phyloP scores from a whole-genome alignment of 2,888 invertebrate genomes.

The Tipula helvola region DNA sequence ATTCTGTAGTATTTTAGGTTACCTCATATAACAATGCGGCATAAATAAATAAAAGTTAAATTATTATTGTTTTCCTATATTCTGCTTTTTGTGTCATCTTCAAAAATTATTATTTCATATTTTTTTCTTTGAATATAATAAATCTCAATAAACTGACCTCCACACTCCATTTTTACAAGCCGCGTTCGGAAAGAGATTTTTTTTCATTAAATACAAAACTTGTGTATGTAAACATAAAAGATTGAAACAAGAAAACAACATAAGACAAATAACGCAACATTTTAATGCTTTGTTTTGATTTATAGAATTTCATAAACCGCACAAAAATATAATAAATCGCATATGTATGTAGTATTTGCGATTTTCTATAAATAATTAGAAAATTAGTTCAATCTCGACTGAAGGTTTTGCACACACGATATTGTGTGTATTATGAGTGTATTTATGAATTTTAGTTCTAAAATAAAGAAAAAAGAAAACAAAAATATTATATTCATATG shows the following conservation, averaged over 20 bases:
- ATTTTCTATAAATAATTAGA: constrained; percentile 4
- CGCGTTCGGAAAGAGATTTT: background rate
- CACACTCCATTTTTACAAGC: background rate
- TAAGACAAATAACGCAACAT: background rate
- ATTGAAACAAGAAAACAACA: background rate
- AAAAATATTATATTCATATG: background rate
- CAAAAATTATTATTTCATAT: background rate
- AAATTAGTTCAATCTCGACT: background rate
- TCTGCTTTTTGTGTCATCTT: background rate
- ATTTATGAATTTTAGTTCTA: background rate
- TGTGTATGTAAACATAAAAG: background rate
- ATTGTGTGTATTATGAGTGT: background rate
- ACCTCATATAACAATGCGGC: background rate
- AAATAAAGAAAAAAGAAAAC: background rate
- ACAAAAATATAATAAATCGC: background rate
- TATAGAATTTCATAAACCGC: background rate
- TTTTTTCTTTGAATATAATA: background rate
- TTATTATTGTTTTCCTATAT: background rate
- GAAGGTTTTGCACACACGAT: background rate
- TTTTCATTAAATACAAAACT: background rate
- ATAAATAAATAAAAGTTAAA: background rate
- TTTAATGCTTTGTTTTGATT: background rate
- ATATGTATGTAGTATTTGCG: background rate
- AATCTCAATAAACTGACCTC: background rate
- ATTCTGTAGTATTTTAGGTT: background rate